phyloP scores from a whole-genome alignment of 2,113 vertebrate species.

The Tragelaphus strepsiceros region DNA sequence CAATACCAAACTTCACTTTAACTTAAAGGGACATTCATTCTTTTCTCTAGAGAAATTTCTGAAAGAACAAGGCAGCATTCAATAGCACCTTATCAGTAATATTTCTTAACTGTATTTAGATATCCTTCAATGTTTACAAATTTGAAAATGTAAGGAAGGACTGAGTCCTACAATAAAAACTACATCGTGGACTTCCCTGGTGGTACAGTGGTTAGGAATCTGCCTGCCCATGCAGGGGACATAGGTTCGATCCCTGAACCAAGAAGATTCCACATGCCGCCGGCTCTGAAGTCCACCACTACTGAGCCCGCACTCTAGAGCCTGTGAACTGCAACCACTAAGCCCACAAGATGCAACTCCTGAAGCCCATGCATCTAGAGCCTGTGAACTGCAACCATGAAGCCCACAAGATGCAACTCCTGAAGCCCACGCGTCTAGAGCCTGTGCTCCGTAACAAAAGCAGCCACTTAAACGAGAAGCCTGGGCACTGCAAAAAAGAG shows the following conservation, averaged over 20 bases:
- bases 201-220: not conserved
- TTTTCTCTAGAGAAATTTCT: constrained; percentile 1
- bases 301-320: not conserved
- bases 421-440: not conserved
- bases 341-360: not conserved
- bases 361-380: not conserved
- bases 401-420: not conserved
- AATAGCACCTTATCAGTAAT: not conserved
- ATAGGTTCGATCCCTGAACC: not conserved
- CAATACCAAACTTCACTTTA: not conserved
- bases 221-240: not conserved
- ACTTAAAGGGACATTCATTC: not conserved
- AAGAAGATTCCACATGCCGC: not conserved
- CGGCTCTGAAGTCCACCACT: not conserved
- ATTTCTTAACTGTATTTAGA: not conserved
- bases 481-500: not conserved
- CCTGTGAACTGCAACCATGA: not conserved
- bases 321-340: not conserved
- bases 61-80: not conserved
- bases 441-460: not conserved
- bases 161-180: not conserved
- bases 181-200: not conserved
- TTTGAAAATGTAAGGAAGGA: not conserved
- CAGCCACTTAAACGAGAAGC: not conserved
- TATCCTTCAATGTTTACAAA: not conserved